Evolutionary conservation across 2,888 invertebrate species (phyloP).

Genomic region (Lasius fuliginosus): DNA sequence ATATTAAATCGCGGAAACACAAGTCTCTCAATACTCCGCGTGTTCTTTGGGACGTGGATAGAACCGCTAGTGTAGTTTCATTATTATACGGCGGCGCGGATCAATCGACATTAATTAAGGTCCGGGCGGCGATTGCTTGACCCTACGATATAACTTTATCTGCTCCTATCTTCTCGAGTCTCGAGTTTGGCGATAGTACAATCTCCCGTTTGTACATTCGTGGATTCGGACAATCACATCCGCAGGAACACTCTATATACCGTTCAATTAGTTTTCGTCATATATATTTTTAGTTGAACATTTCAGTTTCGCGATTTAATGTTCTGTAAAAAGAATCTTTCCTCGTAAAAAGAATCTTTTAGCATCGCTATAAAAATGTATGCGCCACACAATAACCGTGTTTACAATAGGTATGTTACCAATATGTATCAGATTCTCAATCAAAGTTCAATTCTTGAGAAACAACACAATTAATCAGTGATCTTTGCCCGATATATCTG

Average conservation of each 20-base stretch:
- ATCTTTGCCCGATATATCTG: background rate
- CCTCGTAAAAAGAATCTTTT: background rate
- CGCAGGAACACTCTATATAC: background rate
- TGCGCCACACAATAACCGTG: background rate
- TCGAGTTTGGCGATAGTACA: conserved; percentile 49
- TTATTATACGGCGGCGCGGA: conserved; percentile 5
- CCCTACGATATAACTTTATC: conserved; percentile 51
- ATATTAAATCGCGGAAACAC: background rate
- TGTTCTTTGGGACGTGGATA: background rate
- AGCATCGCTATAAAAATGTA: background rate
- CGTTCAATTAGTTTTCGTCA: background rate
- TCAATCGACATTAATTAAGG: conserved; percentile 49
- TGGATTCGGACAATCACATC: background rate
- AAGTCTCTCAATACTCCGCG: background rate
- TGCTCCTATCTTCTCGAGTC: conserved; percentile 39
- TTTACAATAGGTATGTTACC: background rate
- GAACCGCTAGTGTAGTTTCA: background rate
- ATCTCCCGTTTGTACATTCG: conserved; percentile 38
- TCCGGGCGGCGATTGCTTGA: conserved; percentile 55
- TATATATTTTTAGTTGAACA: background rate
- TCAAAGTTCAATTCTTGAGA: background rate
- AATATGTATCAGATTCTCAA: background rate
- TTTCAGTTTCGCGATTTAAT: background rate
- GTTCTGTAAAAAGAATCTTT: background rate
- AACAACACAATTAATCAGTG: background rate